Evolutionary conservation across 2,797 vertebrate genomes (phyloP).

Genomic region (Peromyscus melanophrys): DNA sequence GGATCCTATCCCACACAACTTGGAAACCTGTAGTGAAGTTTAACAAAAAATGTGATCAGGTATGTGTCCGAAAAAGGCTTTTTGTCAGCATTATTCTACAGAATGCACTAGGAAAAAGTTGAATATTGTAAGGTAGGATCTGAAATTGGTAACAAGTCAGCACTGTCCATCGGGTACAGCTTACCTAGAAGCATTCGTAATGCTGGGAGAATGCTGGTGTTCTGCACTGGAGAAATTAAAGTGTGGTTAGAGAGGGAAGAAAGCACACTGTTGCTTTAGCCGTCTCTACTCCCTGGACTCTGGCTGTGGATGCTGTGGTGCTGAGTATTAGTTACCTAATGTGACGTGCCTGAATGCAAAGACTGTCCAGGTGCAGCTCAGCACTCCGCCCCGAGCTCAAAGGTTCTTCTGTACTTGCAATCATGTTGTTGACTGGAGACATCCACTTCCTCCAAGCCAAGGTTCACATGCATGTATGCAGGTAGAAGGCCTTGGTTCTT

Average conservation of each 20-base stretch:
- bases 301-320: background rate
- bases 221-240: background rate
- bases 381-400: background rate
- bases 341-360: background rate
- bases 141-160: background rate
- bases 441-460: background rate
- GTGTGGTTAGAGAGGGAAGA: background rate
- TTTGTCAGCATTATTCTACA: background rate
- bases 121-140: background rate
- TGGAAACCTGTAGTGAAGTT: conserved; percentile 12
- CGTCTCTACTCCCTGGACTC: background rate
- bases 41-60: background rate
- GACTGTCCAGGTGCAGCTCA: background rate
- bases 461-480: background rate
- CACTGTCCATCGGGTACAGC: background rate
- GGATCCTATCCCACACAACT: background rate
- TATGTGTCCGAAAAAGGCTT: background rate
- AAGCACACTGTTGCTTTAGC: background rate
- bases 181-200: background rate
- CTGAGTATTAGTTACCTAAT: background rate
- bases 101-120: background rate
- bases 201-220: background rate
- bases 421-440: background rate
- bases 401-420: background rate
- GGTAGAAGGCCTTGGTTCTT: background rate